These are phyloP conservation scores for Mimas tiliae DNA, from an alignment of 2,888 invertebrate species.

Conservation along the genomic window DNA sequence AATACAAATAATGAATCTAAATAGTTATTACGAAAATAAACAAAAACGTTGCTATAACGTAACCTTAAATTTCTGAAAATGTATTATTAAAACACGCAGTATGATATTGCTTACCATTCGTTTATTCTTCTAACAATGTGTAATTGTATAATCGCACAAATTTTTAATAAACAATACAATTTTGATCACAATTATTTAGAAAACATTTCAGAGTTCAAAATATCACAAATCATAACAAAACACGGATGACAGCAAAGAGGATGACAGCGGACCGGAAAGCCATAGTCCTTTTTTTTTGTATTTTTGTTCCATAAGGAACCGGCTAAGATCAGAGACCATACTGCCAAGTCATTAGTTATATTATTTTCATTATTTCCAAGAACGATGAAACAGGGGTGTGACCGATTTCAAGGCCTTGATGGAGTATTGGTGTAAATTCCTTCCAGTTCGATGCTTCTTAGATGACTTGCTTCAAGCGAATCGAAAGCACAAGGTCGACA, in stretches of 20 bases:
- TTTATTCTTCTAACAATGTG: background rate
- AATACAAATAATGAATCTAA: background rate
- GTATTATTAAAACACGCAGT: background rate
- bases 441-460: no score
- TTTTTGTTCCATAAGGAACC: no score
- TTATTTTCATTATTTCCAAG: no score
- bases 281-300: background rate
- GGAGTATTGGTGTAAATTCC: no score
- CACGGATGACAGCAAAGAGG: background rate
- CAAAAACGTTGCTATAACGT: slow-evolving; percentile 4
- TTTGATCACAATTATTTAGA: background rate
- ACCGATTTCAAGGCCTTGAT: no score
- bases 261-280: no score
- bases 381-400: no score
- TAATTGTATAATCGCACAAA: background rate
- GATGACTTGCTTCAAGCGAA: no score
- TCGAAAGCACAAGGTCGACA: no score
- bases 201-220: background rate
- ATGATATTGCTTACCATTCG: background rate
- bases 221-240: slow-evolving; percentile 13
- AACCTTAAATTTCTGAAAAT: slow-evolving; percentile 15
- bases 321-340: no score
- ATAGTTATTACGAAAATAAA: background rate
- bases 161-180: background rate
- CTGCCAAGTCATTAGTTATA: no score